phyloP scores from a whole-genome alignment of 2,888 invertebrate genomes.

The Tipula vernalis region DNA sequence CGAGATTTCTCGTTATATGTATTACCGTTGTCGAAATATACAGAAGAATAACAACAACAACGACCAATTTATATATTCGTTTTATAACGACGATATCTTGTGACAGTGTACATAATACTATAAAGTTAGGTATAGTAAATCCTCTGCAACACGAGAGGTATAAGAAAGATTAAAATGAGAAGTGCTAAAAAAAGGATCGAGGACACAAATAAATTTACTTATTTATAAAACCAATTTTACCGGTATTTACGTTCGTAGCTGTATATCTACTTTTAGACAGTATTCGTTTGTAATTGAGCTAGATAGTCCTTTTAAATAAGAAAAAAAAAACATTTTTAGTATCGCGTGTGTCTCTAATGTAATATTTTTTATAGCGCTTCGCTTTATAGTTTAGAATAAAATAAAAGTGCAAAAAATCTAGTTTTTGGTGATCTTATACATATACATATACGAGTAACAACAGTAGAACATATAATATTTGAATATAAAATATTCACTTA shows the following conservation, averaged over 20 bases:
- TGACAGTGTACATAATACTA: neutral
- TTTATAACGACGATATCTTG: neutral
- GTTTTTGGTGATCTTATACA: too few relatives aligned
- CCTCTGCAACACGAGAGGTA: neutral
- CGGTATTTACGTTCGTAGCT: neutral
- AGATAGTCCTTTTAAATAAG: neutral
- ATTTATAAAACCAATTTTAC: neutral
- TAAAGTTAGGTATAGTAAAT: neutral
- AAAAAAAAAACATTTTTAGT: neutral
- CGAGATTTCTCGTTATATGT: neutral
- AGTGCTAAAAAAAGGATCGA: conserved; percentile 4
- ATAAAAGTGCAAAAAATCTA: neutral
- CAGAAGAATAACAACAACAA: neutral
- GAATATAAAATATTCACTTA: too few relatives aligned
- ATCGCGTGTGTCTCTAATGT: neutral
- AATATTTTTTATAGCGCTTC: neutral
- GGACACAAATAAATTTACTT: neutral
- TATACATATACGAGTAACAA: too few relatives aligned
- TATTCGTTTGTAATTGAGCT: neutral
- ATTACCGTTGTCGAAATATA: neutral
- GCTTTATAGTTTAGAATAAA: neutral
- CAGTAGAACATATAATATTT: too few relatives aligned
- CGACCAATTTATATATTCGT: neutral
- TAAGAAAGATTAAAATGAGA: neutral
- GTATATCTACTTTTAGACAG: neutral